A percentile compares a stretch with the other conserved stretches of the same genome.
These are phyloP conservation scores for Calidris pygmaea DNA, from an alignment of 2,113 vertebrate genomes.

Conservation along the genomic window DNA sequence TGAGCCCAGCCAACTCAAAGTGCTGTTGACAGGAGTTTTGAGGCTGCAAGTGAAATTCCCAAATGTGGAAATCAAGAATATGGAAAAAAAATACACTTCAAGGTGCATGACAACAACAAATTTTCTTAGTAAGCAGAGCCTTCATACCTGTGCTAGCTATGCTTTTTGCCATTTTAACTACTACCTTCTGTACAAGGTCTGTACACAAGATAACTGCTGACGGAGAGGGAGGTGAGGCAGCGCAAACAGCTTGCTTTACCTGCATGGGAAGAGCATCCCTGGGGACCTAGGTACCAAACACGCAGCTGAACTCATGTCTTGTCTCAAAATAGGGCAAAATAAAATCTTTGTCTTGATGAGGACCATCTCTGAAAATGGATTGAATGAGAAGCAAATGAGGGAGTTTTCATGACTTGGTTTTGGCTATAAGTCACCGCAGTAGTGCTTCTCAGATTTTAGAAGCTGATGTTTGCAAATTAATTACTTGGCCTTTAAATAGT, in stretches of 20 bases:
- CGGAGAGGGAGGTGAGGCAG: background rate
- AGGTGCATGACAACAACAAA: background rate
- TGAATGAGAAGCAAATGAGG: background rate
- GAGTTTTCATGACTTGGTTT: background rate
- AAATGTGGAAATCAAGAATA: background rate
- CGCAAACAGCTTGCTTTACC: background rate
- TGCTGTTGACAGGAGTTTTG: background rate
- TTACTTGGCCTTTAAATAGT: constrained; percentile 58
- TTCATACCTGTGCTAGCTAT: background rate
- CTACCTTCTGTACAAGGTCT: background rate
- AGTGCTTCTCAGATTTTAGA: constrained; percentile 32
- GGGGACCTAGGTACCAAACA: background rate
- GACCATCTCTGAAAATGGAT: background rate
- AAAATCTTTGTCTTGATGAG: background rate
- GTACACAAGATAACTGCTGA: too few species aligned
- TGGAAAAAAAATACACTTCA: background rate
- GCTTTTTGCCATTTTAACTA: background rate
- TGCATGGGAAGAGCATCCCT: background rate
- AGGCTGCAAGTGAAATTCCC: background rate
- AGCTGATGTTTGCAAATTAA: constrained; percentile 66
- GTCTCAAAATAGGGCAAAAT: too few species aligned
- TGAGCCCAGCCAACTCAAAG: background rate
- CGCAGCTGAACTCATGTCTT: rapidly evolving
- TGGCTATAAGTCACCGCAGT: background rate
- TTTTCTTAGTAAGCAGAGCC: background rate